A percentile compares a stretch with the other conserved stretches of the same genome.
Evolutionary conservation across 1,140 invertebrate species (phyloP).

Genomic region (Aphaenogaster rudis): DNA sequence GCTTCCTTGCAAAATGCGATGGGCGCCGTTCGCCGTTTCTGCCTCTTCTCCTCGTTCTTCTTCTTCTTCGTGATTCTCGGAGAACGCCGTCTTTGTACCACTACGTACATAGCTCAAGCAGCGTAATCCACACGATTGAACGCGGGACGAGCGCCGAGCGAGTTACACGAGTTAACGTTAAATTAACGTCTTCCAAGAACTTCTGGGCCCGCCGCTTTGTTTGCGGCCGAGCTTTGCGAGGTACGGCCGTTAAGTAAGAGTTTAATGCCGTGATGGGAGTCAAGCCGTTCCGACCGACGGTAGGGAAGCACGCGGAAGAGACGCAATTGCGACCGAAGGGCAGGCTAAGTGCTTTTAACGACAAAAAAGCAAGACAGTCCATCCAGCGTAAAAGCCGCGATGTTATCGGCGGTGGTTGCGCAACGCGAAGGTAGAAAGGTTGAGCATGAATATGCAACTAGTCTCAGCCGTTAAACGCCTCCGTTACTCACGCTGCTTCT

Average conservation of each 20-base stretch:
- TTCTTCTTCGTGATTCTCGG: background rate
- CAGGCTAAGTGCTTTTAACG: slow-evolving; percentile 75
- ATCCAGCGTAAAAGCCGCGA: slow-evolving; percentile 71
- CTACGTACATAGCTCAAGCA: background rate
- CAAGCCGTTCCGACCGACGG: slow-evolving; percentile 40
- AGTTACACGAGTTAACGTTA: slow-evolving; percentile 21
- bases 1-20: slow-evolving; percentile 14
- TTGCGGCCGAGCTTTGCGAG: slow-evolving; percentile 30
- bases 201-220: background rate
- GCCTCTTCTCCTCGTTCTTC: background rate
- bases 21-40: background rate
- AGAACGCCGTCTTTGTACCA: background rate
- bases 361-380: slow-evolving; percentile 71
- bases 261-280: slow-evolving; percentile 49
- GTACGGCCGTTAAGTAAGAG: slow-evolving; percentile 59
- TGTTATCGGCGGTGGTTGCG: slow-evolving; percentile 75
- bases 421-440: slow-evolving; percentile 72
- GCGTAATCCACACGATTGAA: background rate
- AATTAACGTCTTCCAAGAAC: slow-evolving; percentile 11
- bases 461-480: slow-evolving; percentile 77
- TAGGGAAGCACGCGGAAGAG: slow-evolving; percentile 63
- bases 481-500: slow-evolving; percentile 76
- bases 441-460: slow-evolving; percentile 79
- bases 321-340: slow-evolving; percentile 70
- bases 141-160: background rate